phyloP scores from a whole-genome alignment of 2,113 vertebrate genomes.

The Neolamprologus cancellatus region DNA sequence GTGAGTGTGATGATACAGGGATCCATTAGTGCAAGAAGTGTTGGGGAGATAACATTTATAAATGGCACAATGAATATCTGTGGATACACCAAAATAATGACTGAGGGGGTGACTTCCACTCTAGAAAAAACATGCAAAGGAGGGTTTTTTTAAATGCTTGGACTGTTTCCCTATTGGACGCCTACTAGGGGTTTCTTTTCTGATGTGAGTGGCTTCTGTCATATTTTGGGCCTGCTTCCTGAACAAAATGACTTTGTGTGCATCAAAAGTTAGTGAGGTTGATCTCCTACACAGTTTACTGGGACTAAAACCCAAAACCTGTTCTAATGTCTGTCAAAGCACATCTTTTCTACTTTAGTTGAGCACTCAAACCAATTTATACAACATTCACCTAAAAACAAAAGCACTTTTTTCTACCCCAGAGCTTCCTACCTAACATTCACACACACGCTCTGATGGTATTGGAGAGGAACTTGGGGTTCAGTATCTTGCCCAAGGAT shows the following conservation, averaged over 20 bases:
- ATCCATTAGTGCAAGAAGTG: not conserved
- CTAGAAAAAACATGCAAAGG: not conserved
- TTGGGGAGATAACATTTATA: not conserved
- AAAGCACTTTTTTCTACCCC: not conserved
- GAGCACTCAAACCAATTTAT: not conserved
- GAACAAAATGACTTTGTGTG: not conserved
- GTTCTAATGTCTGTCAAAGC: not conserved
- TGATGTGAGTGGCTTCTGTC: not conserved
- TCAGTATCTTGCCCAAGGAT: not conserved
- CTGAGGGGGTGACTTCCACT: not conserved
- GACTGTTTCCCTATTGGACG: not conserved
- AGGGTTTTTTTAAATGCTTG: not conserved
- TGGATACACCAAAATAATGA: not conserved
- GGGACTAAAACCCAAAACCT: not conserved
- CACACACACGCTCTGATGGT: not conserved
- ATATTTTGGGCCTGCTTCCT: not conserved
- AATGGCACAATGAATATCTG: not conserved
- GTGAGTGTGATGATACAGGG: fast-evolving
- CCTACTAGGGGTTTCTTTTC: not conserved
- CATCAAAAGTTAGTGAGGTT: not conserved
- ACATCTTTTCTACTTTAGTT: not conserved
- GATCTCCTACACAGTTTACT: not conserved
- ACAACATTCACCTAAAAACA: not conserved
- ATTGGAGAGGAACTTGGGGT: not conserved
- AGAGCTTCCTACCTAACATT: not conserved